These are phyloP conservation scores for Cremastinae sp. DNA, from an alignment of 2,888 invertebrate genomes.

Conservation along the genomic window DNA sequence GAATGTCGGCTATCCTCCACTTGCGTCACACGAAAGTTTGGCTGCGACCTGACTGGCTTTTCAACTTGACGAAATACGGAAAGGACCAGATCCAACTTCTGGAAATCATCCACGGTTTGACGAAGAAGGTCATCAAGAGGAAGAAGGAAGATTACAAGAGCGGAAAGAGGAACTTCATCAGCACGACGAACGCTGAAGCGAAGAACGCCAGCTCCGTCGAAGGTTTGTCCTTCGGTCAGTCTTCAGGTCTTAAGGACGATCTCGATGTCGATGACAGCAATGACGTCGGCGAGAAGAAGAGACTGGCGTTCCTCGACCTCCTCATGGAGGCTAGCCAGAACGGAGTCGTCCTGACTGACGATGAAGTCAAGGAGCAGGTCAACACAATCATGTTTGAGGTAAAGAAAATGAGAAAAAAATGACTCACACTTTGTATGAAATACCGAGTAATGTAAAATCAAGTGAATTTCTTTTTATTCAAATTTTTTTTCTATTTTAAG, in stretches of 20 bases:
- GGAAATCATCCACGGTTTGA: slow-evolving; percentile 89
- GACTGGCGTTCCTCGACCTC: slow-evolving; percentile 93
- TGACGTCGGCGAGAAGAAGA: slow-evolving; percentile 89
- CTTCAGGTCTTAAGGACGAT: slow-evolving; percentile 88
- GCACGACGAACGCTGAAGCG: slow-evolving; percentile 65
- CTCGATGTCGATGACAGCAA: slow-evolving; percentile 91
- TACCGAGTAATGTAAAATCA: too few relatives aligned
- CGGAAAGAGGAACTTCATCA: slow-evolving; percentile 82
- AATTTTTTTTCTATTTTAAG: too few relatives aligned
- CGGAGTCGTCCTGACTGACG: slow-evolving; percentile 87
- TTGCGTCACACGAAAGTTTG: slow-evolving; percentile 90
- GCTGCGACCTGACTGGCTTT: slow-evolving; percentile 89
- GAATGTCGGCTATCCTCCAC: slow-evolving; percentile 92
- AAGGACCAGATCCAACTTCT: slow-evolving; percentile 88
- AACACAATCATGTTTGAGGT: slow-evolving; percentile 95
- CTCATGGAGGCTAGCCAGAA: slow-evolving; percentile 92
- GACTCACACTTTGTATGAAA: too few relatives aligned
- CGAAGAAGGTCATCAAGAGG: slow-evolving; percentile 88
- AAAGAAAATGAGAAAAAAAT: slow-evolving; percentile 44
- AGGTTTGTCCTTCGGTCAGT: slow-evolving; percentile 87
- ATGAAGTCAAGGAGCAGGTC: slow-evolving; percentile 92
- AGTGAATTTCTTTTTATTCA: too few relatives aligned
- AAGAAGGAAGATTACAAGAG: slow-evolving; percentile 88
- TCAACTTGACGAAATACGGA: slow-evolving; percentile 88
- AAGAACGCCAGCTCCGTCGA: slow-evolving; percentile 80